These are phyloP conservation scores for Centropus unirufus DNA, from an alignment of 2,113 vertebrate genomes.

Conservation along the genomic window DNA sequence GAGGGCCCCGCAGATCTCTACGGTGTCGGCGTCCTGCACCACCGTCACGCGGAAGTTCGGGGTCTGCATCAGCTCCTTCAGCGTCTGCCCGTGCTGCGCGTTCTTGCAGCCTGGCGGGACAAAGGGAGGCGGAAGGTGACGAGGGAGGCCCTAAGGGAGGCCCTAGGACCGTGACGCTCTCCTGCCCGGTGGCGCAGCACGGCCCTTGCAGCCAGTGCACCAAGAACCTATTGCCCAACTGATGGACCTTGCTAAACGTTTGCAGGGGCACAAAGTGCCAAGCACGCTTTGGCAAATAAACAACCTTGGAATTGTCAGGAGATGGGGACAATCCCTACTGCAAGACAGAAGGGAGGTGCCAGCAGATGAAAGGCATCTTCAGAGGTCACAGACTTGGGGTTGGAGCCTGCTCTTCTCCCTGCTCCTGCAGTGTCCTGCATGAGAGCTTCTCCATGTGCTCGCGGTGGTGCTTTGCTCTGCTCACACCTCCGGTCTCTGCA, in stretches of 20 bases:
- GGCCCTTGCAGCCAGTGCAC: background rate
- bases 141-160: background rate
- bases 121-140: background rate
- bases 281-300: background rate
- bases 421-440: background rate
- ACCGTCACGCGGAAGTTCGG: slow-evolving; percentile 92
- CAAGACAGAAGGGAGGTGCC: background rate
- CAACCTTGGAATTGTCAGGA: background rate
- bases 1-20: slow-evolving; percentile 96
- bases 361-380: background rate
- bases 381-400: background rate
- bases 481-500: background rate
- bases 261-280: background rate
- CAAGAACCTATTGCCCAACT: background rate
- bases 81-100: slow-evolving; percentile 74
- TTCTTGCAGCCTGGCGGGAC: slow-evolving; percentile 85
- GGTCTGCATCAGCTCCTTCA: slow-evolving; percentile 96
- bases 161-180: background rate
- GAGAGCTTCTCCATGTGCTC: rapidly evolving
- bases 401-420: background rate
- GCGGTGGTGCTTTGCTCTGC: rapidly evolving
- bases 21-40: slow-evolving; percentile 91
- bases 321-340: background rate
- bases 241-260: background rate
- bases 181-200: background rate